Conservation (phyloP, 2,113 vertebrate genomes). For the Bubo bubo region DNA sequence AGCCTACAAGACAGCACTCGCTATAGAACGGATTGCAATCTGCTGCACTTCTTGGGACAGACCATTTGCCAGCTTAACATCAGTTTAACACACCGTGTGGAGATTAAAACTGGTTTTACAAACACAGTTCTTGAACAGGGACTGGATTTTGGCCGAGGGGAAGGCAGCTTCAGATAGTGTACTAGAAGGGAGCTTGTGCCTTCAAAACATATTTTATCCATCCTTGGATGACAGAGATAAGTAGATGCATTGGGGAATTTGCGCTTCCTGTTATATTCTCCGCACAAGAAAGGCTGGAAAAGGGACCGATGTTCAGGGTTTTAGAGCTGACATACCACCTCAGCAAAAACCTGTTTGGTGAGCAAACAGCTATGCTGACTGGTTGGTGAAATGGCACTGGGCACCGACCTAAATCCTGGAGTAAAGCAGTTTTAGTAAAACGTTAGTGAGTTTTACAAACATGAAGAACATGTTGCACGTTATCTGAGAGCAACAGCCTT, state of each 20-base stretch:
- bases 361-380: background rate
- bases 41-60: background rate
- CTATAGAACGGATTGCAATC: background rate
- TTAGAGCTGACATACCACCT: background rate
- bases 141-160: background rate
- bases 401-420: background rate
- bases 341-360: background rate
- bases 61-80: background rate
- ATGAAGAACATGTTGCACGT: background rate
- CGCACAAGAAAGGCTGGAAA: background rate
- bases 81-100: background rate
- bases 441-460: background rate
- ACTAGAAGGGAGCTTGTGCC: background rate
- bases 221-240: background rate
- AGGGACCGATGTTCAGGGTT: background rate
- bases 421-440: background rate
- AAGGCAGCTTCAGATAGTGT: background rate
- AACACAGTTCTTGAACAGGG: background rate
- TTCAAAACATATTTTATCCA: background rate
- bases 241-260: background rate
- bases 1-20: background rate
- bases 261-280: background rate
- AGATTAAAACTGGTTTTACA: conserved; percentile 11
- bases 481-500: background rate
- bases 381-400: background rate